Percentiles rank a stretch among this genome's conserved stretches.
phyloP scores from a whole-genome alignment of 2,888 invertebrate species.

The Andrena bicolor region DNA sequence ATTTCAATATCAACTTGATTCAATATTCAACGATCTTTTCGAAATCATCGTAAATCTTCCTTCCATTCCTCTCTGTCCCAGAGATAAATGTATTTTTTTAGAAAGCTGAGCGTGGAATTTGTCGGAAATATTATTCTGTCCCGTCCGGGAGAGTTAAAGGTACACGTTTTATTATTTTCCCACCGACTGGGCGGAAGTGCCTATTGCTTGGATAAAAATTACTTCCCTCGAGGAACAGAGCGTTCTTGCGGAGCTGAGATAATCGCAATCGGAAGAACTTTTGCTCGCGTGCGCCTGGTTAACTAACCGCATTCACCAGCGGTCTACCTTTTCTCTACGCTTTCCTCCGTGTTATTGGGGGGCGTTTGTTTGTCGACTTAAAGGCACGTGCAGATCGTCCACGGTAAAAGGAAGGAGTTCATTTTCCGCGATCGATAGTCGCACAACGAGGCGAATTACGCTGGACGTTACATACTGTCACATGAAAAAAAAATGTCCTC shows the following conservation, averaged over 20 bases:
- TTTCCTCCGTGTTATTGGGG: background rate
- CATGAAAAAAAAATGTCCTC: background rate
- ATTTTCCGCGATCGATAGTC: conserved; percentile 47
- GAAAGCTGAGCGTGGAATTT: background rate
- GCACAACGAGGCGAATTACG: conserved; percentile 36
- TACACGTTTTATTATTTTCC: background rate
- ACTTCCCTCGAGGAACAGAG: background rate
- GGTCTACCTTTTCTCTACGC: background rate
- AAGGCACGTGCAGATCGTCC: conserved; percentile 34
- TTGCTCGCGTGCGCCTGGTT: conserved; percentile 34
- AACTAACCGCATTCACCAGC: conserved; percentile 15
- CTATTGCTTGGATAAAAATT: conserved; percentile 4
- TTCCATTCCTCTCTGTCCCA: background rate
- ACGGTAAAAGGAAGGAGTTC: conserved; percentile 32
- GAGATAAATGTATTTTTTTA: background rate
- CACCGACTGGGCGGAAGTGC: background rate
- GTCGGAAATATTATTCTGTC: background rate
- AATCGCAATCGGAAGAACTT: conserved; percentile 32
- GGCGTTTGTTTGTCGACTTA: conserved; percentile 47
- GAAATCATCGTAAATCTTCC: background rate
- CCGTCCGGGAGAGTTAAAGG: background rate
- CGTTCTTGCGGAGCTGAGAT: background rate
- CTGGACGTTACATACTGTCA: background rate
- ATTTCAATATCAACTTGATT: too few species aligned
- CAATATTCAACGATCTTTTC: background rate